These are phyloP conservation scores for Urocolius indicus DNA, from an alignment of 2,113 vertebrate species.

Conservation along the genomic window DNA sequence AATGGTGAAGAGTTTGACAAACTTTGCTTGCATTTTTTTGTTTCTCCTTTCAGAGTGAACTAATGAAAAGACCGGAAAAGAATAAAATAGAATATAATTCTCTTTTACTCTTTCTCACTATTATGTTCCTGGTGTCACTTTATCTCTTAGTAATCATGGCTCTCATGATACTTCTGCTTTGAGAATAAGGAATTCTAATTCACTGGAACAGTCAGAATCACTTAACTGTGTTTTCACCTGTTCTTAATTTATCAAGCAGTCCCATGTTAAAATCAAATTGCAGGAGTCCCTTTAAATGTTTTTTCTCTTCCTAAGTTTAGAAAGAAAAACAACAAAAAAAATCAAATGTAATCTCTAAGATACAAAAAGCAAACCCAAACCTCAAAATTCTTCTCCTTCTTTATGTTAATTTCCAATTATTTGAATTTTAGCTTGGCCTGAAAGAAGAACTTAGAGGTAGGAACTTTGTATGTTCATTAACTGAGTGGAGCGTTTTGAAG, in stretches of 20 bases:
- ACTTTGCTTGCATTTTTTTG: background rate
- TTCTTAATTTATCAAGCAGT: background rate
- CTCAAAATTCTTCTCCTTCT: background rate
- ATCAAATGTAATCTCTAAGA: background rate
- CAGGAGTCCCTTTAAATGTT: background rate
- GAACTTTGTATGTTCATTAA: background rate
- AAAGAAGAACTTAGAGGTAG: background rate
- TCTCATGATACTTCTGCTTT: background rate
- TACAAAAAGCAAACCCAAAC: background rate
- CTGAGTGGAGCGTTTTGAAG: background rate
- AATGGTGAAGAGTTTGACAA: background rate
- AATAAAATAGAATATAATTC: background rate
- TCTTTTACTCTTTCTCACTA: background rate
- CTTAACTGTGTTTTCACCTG: background rate
- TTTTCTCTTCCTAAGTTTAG: background rate
- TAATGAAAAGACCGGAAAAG: background rate
- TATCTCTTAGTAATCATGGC: background rate
- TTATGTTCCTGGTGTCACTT: background rate
- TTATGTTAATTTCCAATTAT: background rate
- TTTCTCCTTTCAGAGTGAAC: background rate
- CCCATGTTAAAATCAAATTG: background rate
- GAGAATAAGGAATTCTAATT: background rate
- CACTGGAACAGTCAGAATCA: background rate
- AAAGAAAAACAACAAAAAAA: background rate
- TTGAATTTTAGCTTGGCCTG: background rate